Base-by-base conservation (phyloP, 2,113 vertebrate species). In the Alosa alosa region DNA sequence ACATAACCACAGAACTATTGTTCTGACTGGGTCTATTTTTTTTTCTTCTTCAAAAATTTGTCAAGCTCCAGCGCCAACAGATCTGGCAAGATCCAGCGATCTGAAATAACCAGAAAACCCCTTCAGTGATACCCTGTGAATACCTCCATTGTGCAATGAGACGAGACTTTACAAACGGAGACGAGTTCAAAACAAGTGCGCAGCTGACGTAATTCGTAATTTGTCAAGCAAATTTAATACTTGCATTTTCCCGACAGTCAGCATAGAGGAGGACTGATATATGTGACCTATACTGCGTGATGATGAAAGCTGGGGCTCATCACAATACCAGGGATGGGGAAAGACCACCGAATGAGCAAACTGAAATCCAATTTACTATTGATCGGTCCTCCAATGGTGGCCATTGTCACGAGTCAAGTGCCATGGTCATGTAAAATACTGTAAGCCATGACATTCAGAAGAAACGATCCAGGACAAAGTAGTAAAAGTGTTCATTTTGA, bases 21-120 rank as follows among this genome's bases (percentile, higher is more conserved):
- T 90, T 87, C 84, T 64, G 82, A 47, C 82, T 81, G 86, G 86
- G 82, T 72, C 72, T 84, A 72, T 83, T 86, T 57, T 57, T 25
- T 22, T 64, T 22, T 25, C 6, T 7, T 25, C 20, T 6, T n/a
- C 6, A 78, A 52, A 84, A 84, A 83, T 75, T 25, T 55, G 75
- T 81, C 83, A 87, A 84, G 78, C 88, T 86, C 60, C 85, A 86
- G 78, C 87, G 82, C 88, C 81, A 86, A 85, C 85, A 49, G 72
- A 72, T 83, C 87, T 91, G 90, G 86, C 90, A 88, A 60, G 85
- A 88, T 55, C 60, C 60, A 87, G 84, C 86, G 82, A 87, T 85
- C 81, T 85, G 84, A 85, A 87, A 88, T 88, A 90, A 86, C 86
- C 88, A 89, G 82, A 91, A 91, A 89, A 82, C 68, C 85, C 86